A percentile compares a stretch with the other conserved stretches of the same genome.
These are phyloP conservation scores for Tupaia chinensis DNA, from an alignment of 2,113 vertebrate genomes.

Conservation along the genomic window DNA sequence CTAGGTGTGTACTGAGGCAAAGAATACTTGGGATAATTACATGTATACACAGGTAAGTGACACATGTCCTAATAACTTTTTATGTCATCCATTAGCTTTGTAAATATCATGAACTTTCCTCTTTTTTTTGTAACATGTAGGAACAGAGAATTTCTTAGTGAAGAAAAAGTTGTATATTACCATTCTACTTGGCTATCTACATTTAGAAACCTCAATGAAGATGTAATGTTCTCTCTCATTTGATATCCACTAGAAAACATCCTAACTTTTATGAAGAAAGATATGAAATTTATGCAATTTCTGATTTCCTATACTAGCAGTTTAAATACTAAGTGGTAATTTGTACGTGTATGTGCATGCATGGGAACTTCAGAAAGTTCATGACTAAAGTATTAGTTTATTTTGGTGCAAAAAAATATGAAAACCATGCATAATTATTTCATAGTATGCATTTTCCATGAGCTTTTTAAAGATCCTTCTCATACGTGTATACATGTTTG, in stretches of 20 bases:
- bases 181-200: neutral
- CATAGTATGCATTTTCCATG: no score
- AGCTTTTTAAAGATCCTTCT: no score
- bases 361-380: neutral
- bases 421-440: no score
- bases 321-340: neutral
- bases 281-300: neutral
- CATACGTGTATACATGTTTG: neutral
- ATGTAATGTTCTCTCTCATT: neutral
- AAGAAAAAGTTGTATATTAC: neutral
- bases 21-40: neutral
- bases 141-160: neutral
- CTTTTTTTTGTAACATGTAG: conserved; percentile 5
- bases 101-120: neutral
- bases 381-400: no score
- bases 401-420: no score
- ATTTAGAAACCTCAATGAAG: neutral
- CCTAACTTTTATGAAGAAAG: conserved; percentile 47
- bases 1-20: neutral
- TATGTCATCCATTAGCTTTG: neutral
- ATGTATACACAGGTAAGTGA: neutral
- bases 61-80: neutral
- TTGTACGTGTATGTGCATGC: neutral
- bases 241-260: neutral
- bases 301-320: neutral